Base-by-base conservation (phyloP, 2,888 invertebrate genomes). In the Euzetes globulus region DNA sequence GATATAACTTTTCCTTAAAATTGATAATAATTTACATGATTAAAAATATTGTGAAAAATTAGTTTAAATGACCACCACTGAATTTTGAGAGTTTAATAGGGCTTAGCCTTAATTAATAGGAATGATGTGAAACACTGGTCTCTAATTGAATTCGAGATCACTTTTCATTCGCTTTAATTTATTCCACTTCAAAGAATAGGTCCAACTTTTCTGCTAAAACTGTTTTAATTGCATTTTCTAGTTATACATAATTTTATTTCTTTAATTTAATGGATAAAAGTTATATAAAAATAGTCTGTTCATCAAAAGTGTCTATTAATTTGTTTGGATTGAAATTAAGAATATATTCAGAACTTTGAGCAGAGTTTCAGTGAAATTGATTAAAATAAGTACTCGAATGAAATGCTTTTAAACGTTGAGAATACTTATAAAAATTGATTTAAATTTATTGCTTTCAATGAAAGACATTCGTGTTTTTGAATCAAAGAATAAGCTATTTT, bases 101-200 rank as follows among this genome's bases (percentile, higher is more conserved):
- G n/a, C 55, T 55, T 55, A 55, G 7, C n/a, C 4, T 25, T 55
- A 55, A 55, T 55, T n/a, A 55, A 55, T 55, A 47, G 47, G 15
- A 55, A 55, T 55, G 19, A 55, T 55, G 55, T 55, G 55, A 55
- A 55, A 55, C 55, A 55, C 55, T 55, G n/a, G 55, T 55, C 55
- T 55, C 55, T 55, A 55, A 55, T 55, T 55, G 25, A 55, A 55
- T 55, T 55, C 3, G 22, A 55, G 25, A 55, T 3, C 55, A n/a
- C n/a, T 22, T 55, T 55, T 55, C n/a, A 55, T 25, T 55, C 55
- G 25, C 15, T 22, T 22, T 55, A 22, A 55, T 55, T 55, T 55
- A 55, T 55, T 47, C 47, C 47, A 47, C 47, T 47, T 13, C 5
- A 47, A 47, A 47, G 47, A 11, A 47, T 15, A 13, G 47, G 15